Base-by-base conservation (phyloP, 2,797 vertebrate genomes). In the Acanthiza pusilla region DNA sequence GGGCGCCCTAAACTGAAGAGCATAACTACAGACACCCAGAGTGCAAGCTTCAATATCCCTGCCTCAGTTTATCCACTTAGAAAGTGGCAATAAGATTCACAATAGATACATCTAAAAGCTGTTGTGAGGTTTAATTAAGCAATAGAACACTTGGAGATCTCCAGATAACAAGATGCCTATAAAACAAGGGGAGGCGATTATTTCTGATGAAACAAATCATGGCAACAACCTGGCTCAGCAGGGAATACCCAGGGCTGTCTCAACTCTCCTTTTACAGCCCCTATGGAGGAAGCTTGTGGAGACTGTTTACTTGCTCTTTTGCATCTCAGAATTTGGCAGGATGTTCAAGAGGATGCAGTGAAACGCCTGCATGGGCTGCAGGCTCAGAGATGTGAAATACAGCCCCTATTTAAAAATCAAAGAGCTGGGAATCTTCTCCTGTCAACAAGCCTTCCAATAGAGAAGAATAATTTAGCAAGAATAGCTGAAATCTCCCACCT, bases 401-500 rank as follows among this genome's bases (percentile, higher is more conserved):
- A 78, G 43, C 30, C 79, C 55, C 16, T 19, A 26, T 53, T 82
- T 89, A 40, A 86, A 84, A 91, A 91, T 60, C 65, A 93, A 95
- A 89, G 78, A 61, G 42, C 77, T 29, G 50, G 43, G n/a, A 85
- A 80, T 78, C 48, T 48, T 22, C 51, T 91, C 67, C 82, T 88
- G 84, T 89, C 84, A 92, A 90, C 58, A 43, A 77, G 68, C 75
- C 53, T 87, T 93, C 85, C 78, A 23, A 84, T 45, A 61, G 36
- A 36, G 72, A 88, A 89, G 72, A 94, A 93, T 20, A 94, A 91
- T 88, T 89, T 94, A 91, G 84, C 83, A 84, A 67, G 82, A 76
- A 84, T 3, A 95, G 65, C 86, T 70, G 85, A 88, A 95, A 92
- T 85, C 84, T 94, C 75, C 83, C 94, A 95, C 80, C 94, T 92